phyloP scores from a whole-genome alignment of 2,888 invertebrate genomes.

The Zygogramma bicolorata region DNA sequence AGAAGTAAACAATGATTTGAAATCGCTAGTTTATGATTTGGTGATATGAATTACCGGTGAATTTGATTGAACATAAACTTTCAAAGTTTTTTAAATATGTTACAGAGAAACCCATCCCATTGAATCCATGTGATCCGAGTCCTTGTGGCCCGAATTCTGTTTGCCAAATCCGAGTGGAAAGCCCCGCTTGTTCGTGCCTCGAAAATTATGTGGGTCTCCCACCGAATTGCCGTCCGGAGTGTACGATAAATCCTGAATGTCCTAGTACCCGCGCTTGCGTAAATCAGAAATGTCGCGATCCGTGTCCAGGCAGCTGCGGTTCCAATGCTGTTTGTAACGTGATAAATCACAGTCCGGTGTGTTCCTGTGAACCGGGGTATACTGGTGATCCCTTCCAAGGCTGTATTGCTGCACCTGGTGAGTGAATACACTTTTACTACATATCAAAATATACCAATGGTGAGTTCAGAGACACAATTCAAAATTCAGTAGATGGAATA shows the following conservation, averaged over 20 bases:
- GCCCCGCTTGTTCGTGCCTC: constrained; percentile 73
- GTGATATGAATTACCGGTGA: neutral
- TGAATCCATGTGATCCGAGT: constrained; percentile 76
- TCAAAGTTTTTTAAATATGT: constrained; percentile 18
- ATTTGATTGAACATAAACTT: too few species aligned
- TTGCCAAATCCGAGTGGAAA: constrained; percentile 65
- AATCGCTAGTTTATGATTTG: too few species aligned
- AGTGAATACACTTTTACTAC: constrained; percentile 41
- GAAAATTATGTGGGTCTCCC: constrained; percentile 73
- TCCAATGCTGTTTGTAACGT: constrained; percentile 78
- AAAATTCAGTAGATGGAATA: too few species aligned
- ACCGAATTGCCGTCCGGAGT: constrained; percentile 79
- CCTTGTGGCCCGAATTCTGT: constrained; percentile 75
- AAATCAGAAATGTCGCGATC: constrained; percentile 78
- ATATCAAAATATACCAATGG: neutral
- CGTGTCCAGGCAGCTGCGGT: constrained; percentile 76
- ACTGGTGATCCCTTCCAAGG: constrained; percentile 85
- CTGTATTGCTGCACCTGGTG: constrained; percentile 73
- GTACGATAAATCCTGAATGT: constrained; percentile 79
- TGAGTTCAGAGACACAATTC: too few species aligned
- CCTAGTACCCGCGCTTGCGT: constrained; percentile 76
- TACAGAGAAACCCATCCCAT: constrained; percentile 58
- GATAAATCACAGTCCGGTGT: constrained; percentile 80
- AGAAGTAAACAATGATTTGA: too few species aligned
- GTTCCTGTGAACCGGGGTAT: constrained; percentile 77